These are phyloP conservation scores for Lophius americanus DNA, from an alignment of 2,797 vertebrate species.

Conservation along the genomic window DNA sequence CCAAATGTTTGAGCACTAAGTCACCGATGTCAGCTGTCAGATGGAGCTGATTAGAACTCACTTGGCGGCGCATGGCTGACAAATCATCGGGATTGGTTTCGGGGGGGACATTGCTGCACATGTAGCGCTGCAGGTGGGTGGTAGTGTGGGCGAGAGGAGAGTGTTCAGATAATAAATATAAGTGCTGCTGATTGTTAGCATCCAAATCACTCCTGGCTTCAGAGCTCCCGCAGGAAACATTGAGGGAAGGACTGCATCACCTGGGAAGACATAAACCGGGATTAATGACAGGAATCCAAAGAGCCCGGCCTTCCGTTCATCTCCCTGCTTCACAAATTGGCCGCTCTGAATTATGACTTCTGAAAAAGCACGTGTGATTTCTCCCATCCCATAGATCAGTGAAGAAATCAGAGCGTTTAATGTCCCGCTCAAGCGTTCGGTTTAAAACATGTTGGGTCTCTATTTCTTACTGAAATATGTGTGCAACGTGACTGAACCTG, in stretches of 20 bases:
- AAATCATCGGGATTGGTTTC: constrained; percentile 57
- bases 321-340: neutral
- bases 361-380: too few species aligned
- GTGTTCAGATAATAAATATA: constrained; percentile 38
- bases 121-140: constrained; percentile 46
- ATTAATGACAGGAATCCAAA: neutral
- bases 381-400: too few species aligned
- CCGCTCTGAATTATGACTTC: neutral
- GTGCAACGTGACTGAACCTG: too few species aligned
- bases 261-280: neutral
- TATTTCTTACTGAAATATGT: too few species aligned
- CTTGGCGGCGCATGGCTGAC: constrained; percentile 60
- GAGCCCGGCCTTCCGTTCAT: neutral
- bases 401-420: too few species aligned
- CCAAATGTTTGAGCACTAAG: constrained; percentile 70
- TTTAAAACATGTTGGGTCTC: too few species aligned
- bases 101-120: constrained; percentile 35
- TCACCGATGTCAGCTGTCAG: constrained; percentile 76
- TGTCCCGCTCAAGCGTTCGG: too few species aligned
- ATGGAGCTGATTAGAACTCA: constrained; percentile 66
- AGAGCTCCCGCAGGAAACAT: constrained; percentile 2
- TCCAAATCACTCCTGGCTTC: constrained; percentile 19
- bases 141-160: neutral
- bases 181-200: constrained; percentile 13
- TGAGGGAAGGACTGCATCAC: neutral